Evolutionary conservation across 2,113 vertebrate species (phyloP).

Genomic region (Clarias magur): DNA sequence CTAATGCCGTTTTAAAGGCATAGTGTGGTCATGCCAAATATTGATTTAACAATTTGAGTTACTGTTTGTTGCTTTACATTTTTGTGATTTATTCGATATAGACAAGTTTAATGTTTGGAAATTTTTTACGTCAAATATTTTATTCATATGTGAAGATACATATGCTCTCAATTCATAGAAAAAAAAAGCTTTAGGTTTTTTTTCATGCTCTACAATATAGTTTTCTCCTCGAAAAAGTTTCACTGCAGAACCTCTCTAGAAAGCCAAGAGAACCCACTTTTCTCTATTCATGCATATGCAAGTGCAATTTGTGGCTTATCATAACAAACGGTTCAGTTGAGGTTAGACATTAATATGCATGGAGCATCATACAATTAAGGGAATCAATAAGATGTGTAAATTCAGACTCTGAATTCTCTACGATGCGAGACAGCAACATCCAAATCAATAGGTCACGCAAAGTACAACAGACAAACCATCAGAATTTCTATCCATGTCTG

Average conservation of each 20-base stretch:
- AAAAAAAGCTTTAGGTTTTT: background rate
- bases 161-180: background rate
- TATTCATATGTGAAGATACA: background rate
- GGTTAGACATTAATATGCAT: background rate
- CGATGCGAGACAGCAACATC: background rate
- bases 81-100: background rate
- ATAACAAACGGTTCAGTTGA: background rate
- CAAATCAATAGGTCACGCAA: constrained; percentile 6
- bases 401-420: background rate
- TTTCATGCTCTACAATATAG: background rate
- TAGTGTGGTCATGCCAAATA: background rate
- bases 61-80: background rate
- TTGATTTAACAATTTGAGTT: background rate
- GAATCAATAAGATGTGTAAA: background rate
- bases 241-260: background rate
- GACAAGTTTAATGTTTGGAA: background rate
- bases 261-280: background rate
- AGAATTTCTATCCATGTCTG: background rate
- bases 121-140: background rate
- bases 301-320: background rate
- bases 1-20: background rate
- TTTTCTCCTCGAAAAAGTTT: background rate
- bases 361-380: background rate
- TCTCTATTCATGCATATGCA: background rate
- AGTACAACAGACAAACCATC: background rate